A percentile compares a stretch with the other conserved stretches of the same genome.
Evolutionary conservation across 2,797 vertebrate genomes (phyloP).

Genomic region (Diplodus puntazzo): DNA sequence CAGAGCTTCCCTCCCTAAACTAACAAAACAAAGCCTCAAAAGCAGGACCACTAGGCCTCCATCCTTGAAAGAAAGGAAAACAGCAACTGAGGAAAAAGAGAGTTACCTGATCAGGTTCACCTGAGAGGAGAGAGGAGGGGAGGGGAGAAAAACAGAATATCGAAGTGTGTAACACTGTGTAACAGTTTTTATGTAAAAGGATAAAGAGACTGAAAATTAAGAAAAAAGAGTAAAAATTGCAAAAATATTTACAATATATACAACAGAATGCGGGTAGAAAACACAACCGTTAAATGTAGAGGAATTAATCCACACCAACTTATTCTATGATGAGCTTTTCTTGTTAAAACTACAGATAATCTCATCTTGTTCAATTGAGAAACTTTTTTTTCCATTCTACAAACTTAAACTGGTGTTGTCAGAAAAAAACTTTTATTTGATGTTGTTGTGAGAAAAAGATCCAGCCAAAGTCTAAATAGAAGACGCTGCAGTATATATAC

Average conservation of each 20-base stretch:
- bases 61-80: too few relatives aligned
- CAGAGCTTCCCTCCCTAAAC: too few relatives aligned
- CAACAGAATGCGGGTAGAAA: neutral
- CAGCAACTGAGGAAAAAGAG: too few relatives aligned
- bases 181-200: neutral
- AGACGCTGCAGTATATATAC: neutral
- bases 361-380: neutral
- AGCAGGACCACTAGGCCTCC: too few relatives aligned
- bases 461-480: neutral
- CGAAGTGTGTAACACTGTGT: neutral
- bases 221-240: neutral
- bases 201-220: neutral
- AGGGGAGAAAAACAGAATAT: too few relatives aligned
- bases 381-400: neutral
- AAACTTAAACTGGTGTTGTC: neutral
- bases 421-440: neutral
- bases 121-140: too few relatives aligned
- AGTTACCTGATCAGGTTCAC: too few relatives aligned
- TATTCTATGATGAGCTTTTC: neutral
- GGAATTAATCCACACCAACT: neutral
- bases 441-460: neutral
- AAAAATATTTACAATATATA: neutral
- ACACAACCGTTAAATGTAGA: neutral
- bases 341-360: neutral
- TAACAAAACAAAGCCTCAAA: too few relatives aligned